Base-by-base conservation (phyloP, 2,888 invertebrate genomes). In the Hirtodrosophila confusa region DNA sequence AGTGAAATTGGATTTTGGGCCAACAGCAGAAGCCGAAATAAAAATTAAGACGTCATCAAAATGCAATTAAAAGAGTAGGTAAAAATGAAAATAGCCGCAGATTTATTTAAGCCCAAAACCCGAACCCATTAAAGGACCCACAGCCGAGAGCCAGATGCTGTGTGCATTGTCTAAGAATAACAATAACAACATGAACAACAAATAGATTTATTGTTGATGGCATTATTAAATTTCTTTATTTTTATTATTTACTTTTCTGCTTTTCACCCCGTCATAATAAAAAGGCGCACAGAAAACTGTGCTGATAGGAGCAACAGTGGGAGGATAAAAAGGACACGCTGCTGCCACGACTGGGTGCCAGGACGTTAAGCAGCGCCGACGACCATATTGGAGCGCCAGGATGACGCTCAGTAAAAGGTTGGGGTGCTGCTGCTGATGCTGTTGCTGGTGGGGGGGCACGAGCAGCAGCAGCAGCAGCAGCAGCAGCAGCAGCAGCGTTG, bases 161-260 rank as follows among this genome's bases (percentile, higher is more conserved):
- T 17, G 54, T 74, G 57, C 62, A 74, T 75, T 74, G 72, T 71
- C 55, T 63, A 76, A 64, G 56, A 54, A 39, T 41, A 68, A 60
- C 68, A 68, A 67, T 70, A 74, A 74, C 61, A 69, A 44, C 50
- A 61, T 69, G 57, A 75, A 71, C 64, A 67, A 69, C 85, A 86
- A 87, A 88, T 87, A 78, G 80, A 87, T 88, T 88, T 83, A 88
- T 87, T 88, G 86, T 88, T 87, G 76, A 80, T 85, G 88, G 88
- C 86, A 87, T 87, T 87, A 87, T 85, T 87, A 88, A 83, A 85
- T 85, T 86, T 75, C 65, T 70, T 66, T 55, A 63, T 37, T 64
- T 64, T 69, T 63, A 43, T 58, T 56, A 45, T 53, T 72, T 62
- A 35, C 63, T 55, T 36, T 48, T 23, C 61, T 62, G 17, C 58